phyloP scores from a whole-genome alignment of 2,797 vertebrate species.

The Loriculus beryllinus region DNA sequence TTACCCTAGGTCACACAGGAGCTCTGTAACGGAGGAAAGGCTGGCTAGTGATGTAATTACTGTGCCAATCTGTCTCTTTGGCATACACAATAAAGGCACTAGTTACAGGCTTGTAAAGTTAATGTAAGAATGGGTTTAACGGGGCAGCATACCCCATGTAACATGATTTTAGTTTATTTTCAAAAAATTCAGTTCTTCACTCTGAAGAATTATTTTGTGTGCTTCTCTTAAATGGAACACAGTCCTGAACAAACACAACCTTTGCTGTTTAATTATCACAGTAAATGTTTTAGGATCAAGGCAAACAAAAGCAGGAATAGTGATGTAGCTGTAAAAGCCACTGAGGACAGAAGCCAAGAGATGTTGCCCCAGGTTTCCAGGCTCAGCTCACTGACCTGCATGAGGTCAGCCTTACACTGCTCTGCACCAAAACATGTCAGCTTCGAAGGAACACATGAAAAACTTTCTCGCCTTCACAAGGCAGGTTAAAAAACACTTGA shows the following conservation, averaged over 20 bases:
- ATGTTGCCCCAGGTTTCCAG: not conserved
- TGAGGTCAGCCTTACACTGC: not conserved
- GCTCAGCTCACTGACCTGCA: not conserved
- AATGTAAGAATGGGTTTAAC: not conserved
- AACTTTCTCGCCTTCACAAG: not conserved
- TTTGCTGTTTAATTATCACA: not conserved
- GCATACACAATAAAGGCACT: not conserved
- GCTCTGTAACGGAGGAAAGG: not conserved
- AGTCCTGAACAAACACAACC: not conserved
- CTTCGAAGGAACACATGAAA: not conserved
- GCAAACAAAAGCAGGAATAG: not conserved
- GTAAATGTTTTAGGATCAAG: not conserved
- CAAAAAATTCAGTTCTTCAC: not conserved
- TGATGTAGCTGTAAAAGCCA: not conserved
- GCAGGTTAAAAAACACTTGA: not conserved
- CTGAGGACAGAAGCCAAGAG: not conserved
- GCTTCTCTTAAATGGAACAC: not conserved
- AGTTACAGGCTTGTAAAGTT: not conserved
- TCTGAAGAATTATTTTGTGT: not conserved
- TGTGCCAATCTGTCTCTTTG: not conserved
- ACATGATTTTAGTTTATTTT: not conserved
- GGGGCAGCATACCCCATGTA: not conserved
- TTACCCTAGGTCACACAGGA: not conserved
- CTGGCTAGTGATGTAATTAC: not conserved
- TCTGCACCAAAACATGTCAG: fast-evolving